Percentiles rank a stretch among this genome's conserved stretches.
Evolutionary conservation across 2,888 invertebrate genomes (phyloP).

Genomic region (Lordiphosa fenestrarum): DNA sequence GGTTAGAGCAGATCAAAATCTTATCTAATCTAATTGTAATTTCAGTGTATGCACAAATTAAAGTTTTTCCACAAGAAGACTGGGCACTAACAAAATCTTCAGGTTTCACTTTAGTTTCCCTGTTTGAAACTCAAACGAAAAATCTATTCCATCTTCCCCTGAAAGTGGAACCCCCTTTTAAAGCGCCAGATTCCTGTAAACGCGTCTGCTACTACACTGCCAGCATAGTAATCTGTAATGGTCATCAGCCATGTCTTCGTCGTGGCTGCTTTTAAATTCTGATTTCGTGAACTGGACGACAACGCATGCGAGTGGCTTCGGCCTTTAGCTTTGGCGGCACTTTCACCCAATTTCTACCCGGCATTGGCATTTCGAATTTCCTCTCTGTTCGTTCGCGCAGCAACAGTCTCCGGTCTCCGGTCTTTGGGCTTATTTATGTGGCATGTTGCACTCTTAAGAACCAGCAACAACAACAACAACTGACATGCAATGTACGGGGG

Average conservation of each 20-base stretch:
- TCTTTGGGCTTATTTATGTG: slow-evolving; percentile 63
- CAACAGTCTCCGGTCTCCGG: slow-evolving; percentile 16
- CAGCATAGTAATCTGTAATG: slow-evolving; percentile 62
- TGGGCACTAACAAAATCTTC: no score
- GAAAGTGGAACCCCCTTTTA: background rate
- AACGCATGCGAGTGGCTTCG: slow-evolving; percentile 56
- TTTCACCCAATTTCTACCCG: slow-evolving; percentile 72
- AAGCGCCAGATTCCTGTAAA: background rate
- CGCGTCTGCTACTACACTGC: slow-evolving; percentile 20
- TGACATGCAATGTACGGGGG: slow-evolving; percentile 43
- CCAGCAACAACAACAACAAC: slow-evolving; percentile 23
- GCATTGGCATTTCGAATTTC: slow-evolving; percentile 68
- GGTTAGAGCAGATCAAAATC: no score
- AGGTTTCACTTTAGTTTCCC: no score
- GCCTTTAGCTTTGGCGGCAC: slow-evolving; percentile 65
- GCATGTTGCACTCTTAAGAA: slow-evolving; percentile 65
- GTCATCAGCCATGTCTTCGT: slow-evolving; percentile 57
- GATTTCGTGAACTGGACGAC: slow-evolving; percentile 70
- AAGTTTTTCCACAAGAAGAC: no score
- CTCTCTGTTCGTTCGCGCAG: slow-evolving; percentile 39
- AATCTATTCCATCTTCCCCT: no score
- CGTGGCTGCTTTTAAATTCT: slow-evolving; percentile 62
- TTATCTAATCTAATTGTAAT: no score
- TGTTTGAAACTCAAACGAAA: no score
- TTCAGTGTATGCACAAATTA: no score